Percentiles rank a stretch among this genome's conserved stretches.
Evolutionary conservation across 2,113 vertebrate species (phyloP).

Genomic region (Mustelus asterias): DNA sequence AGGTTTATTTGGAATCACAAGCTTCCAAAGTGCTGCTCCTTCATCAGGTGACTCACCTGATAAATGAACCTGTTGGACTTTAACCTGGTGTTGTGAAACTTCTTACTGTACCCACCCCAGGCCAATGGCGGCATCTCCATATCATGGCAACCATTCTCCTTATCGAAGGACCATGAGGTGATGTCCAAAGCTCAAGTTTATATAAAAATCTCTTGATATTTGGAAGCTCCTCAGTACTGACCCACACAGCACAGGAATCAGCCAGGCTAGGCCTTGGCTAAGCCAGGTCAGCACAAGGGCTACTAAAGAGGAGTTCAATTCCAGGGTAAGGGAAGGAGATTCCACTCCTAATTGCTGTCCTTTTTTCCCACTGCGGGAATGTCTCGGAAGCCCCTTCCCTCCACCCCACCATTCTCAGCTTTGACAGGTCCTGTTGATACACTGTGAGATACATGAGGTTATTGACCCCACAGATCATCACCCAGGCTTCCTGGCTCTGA

Average conservation of each 20-base stretch:
- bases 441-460: background rate
- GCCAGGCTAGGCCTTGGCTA: background rate
- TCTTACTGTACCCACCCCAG: too few relatives aligned
- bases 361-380: background rate
- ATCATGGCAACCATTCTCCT: too few relatives aligned
- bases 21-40: too few relatives aligned
- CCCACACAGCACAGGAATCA: background rate
- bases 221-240: background rate
- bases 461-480: background rate
- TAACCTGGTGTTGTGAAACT: too few relatives aligned
- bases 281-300: background rate
- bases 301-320: background rate
- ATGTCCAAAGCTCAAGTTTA: background rate
- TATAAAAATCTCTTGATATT: background rate
- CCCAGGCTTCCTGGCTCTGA: background rate
- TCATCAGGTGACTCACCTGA: too few relatives aligned
- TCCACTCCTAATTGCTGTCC: background rate
- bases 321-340: background rate
- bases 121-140: too few relatives aligned
- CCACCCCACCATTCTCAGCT: background rate
- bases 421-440: background rate
- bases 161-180: too few relatives aligned
- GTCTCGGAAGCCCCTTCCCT: background rate
- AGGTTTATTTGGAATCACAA: too few relatives aligned
- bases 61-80: too few relatives aligned